These are phyloP conservation scores for Perdita meconis DNA, from an alignment of 2,888 invertebrate genomes.

Conservation along the genomic window DNA sequence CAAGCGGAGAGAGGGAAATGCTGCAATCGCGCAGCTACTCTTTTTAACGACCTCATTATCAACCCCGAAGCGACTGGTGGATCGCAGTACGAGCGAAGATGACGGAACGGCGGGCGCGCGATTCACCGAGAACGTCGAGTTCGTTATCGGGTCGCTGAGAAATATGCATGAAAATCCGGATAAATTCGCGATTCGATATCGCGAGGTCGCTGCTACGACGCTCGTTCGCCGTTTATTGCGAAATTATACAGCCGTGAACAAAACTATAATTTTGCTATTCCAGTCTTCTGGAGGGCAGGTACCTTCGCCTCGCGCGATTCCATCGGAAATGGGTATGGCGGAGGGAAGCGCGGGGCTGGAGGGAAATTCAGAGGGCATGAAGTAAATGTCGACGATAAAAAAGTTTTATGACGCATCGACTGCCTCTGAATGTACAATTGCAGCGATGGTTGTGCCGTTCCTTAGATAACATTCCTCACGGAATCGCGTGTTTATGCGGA, in stretches of 20 bases:
- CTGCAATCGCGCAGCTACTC: not conserved
- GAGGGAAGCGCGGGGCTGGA: not conserved
- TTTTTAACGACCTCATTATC: slow-evolving; percentile 45
- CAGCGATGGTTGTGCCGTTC: slow-evolving; percentile 6
- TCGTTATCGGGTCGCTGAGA: slow-evolving; percentile 60
- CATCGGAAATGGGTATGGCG: not conserved
- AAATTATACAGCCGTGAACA: slow-evolving; percentile 68
- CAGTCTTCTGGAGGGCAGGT: slow-evolving; percentile 15
- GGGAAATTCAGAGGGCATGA: slow-evolving; percentile 41
- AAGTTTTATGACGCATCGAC: slow-evolving; percentile 59
- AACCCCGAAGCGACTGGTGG: not conserved
- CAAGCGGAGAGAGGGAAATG: not conserved
- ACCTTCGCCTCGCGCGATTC: slow-evolving; percentile 8
- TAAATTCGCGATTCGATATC: slow-evolving; percentile 54
- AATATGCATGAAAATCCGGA: slow-evolving; percentile 62
- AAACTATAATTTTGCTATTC: slow-evolving; percentile 67
- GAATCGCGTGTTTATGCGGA: not conserved
- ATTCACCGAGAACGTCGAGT: slow-evolving; percentile 31
- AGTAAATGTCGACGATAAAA: slow-evolving; percentile 57
- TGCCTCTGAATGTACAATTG: slow-evolving; percentile 45
- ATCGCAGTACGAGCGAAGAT: slow-evolving; percentile 19
- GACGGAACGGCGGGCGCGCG: slow-evolving; percentile 42
- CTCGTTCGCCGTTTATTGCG: slow-evolving; percentile 63
- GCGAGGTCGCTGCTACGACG: slow-evolving; percentile 48
- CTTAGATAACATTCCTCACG: slow-evolving; percentile 3